Evolutionary conservation across 37 sponge, comb jelly and placozoan genomes (phyloP), one percentile per base, ranked within the genome.

Genomic region (Corticium candelabrum): DNA sequence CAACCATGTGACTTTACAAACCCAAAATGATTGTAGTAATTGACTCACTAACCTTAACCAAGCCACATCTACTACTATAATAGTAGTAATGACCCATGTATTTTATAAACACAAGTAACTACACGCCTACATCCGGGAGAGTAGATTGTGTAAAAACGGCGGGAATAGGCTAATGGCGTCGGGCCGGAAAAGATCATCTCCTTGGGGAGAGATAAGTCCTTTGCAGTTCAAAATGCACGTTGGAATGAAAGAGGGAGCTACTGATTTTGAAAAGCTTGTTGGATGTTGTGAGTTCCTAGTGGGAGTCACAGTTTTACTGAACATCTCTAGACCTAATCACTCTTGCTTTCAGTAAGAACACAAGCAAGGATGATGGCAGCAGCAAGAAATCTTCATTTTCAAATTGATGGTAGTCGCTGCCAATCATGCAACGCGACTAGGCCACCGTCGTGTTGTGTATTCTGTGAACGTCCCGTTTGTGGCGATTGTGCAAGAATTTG

Each of bases 171-270:
- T 37, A 1, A 31, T 34, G 34, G 75, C 2, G 2, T 3, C 21
- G 15, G 62, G 15, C 21, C 62, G 62, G 21, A 90, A 90, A 69
- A 74, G 91, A 62, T 74, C 74, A 67, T 84, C 86, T 37, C 91
- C 91, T 1, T 87, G 84, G 57, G 82, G 74, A 29, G 85, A 84
- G n/a, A 11, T n/a, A 29, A 41, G 78, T 30, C 88, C 91, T 3
- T 75, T 62, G 30, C 91, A 90, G 77, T 37, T 77, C 40, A 90
- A 90, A 79, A 84, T 81, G 2, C 82, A 82, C 34, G 88, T 90
- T 11, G 84, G 84, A 29, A 70, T 43, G 41, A 83, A 87, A 69
- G 67, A 87, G 5, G 76, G 50, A 40, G 91, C 91, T 30, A 84
- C 72, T 0, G 74, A 82, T 33, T 76, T 80, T 30, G 91, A 90